These are phyloP conservation scores for Bombus impatiens DNA, from an alignment of 1,140 invertebrate species.

Conservation along the genomic window DNA sequence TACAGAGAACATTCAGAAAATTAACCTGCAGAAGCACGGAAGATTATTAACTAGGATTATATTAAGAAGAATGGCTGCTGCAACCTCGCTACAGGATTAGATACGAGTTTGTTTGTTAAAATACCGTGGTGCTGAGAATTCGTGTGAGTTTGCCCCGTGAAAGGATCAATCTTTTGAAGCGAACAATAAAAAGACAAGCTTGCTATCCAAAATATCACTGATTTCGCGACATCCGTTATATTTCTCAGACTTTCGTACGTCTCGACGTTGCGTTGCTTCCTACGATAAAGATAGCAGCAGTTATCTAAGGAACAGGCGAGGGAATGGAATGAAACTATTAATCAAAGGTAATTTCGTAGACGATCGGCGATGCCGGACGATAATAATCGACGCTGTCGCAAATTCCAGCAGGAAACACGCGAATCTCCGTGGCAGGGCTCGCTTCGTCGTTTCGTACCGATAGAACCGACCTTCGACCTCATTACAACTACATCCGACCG, in stretches of 20 bases:
- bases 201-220: too few relatives aligned
- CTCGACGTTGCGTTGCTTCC: background rate
- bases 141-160: too few relatives aligned
- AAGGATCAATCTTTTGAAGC: too few relatives aligned
- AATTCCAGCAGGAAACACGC: background rate
- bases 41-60: too few relatives aligned
- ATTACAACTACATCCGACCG: conserved; percentile 48
- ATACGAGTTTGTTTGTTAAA: too few relatives aligned
- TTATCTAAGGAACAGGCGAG: background rate
- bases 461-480: conserved; percentile 37
- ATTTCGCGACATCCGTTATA: too few relatives aligned
- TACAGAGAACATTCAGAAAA: too few relatives aligned
- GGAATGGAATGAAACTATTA: background rate
- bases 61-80: too few relatives aligned
- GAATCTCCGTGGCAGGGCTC: background rate
- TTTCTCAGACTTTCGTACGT: background rate
- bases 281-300: background rate
- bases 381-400: conserved; percentile 13
- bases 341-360: background rate
- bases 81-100: too few relatives aligned
- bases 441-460: background rate
- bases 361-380: background rate
- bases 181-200: too few relatives aligned
- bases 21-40: too few relatives aligned
- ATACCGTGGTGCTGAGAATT: too few relatives aligned